Percentiles rank a stretch among this genome's conserved stretches.
Evolutionary conservation across 2,888 invertebrate species (phyloP).

Genomic region (Mycalesis mineus): DNA sequence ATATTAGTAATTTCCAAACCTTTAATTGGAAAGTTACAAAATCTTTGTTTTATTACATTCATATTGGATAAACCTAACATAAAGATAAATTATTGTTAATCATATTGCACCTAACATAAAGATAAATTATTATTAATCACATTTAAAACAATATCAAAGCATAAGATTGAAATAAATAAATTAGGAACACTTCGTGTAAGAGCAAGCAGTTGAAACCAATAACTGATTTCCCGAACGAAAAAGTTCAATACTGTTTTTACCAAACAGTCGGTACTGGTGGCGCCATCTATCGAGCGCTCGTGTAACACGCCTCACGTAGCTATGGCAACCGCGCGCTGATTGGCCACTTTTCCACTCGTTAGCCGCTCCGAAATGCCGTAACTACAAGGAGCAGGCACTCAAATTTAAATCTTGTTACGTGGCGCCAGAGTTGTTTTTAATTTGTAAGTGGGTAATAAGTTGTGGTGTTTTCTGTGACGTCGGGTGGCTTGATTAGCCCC

Average conservation of each 20-base stretch:
- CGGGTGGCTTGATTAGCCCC: constrained; percentile 61
- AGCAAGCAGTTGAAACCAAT: constrained; percentile 17
- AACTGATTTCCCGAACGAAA: constrained; percentile 6
- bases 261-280: constrained; percentile 22
- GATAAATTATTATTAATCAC: not conserved
- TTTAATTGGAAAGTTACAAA: too few species aligned
- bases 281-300: constrained; percentile 60
- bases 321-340: constrained; percentile 69
- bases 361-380: constrained; percentile 42
- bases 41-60: too few species aligned
- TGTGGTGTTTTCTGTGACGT: constrained; percentile 35
- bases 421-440: constrained; percentile 46
- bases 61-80: too few species aligned
- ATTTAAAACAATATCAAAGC: not conserved
- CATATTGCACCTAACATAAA: too few species aligned
- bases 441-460: constrained; percentile 30
- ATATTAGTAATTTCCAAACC: too few species aligned
- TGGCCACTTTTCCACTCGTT: constrained; percentile 58
- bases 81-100: too few species aligned
- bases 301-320: constrained; percentile 49
- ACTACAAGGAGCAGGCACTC: constrained; percentile 41
- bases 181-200: not conserved
- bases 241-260: constrained; percentile 30
- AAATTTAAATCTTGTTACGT: constrained; percentile 46
- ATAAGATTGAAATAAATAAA: not conserved